Evolutionary conservation across 2,888 invertebrate species (phyloP), one percentile per base, ranked within the genome.

Genomic region (Schizaphis graminum): DNA sequence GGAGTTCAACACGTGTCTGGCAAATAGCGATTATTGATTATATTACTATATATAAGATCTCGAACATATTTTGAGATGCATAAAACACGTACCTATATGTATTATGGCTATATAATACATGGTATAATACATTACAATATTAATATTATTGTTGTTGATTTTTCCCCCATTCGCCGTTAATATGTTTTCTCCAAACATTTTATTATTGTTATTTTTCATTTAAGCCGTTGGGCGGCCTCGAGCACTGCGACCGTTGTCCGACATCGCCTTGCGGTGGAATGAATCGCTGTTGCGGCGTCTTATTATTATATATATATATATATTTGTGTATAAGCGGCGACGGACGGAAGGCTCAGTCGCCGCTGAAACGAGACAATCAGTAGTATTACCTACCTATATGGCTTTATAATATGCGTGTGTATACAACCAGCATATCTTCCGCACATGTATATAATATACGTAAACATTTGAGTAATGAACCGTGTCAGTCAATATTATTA

Each of bases 191-290:
- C 77, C 8, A 35, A 35, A 77, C 57, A 28, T 57, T 57, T 89
- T 89, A 89, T 61, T 44, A 21, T 61, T 57, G 44, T 89, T 89
- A 67, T 67, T 90, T 90, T 90, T 90, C 47, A 90, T 67, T 61
- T 56, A 41, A 41, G 41, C 35, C 41, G 41, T 56, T 26, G 26
- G 44, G 8, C 61, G 61, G 57, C 90, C 47, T 16, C 90, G 47
- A n/a, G 90, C 90, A 53, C 53, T 16, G 67, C 16, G 77, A 77
- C 77, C 77, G 77, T 35, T 41, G 77, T 11, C 53, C 53, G 53
- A 53, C 53, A 21, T 53, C 53, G 53, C 53, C 53, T 53, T 4
- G 53, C 53, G 5, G 67, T 77, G 77, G 77, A 77, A 77, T 77
- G 77, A 35, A 77, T 77, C 35, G 21, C 53, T 21, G 53, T 16